Evolutionary conservation across 2,113 vertebrate genomes (phyloP), one percentile per base, ranked within the genome.

Genomic region (Dicrurus megarhynchus): DNA sequence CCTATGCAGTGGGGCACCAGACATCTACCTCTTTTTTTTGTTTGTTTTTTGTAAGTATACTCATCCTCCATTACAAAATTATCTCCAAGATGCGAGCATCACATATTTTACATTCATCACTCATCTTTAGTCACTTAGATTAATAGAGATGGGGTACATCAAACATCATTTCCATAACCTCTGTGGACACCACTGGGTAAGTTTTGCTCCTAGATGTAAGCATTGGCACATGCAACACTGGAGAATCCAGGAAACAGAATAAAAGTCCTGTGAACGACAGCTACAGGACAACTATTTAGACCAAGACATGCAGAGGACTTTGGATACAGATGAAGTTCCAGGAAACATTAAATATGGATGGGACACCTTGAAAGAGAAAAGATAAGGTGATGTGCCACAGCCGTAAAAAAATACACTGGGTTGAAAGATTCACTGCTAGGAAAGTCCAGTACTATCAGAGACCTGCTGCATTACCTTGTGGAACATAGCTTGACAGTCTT

Each of bases 281-380:
- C 46, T 84, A 74, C 35, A 52, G 41, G 75, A 47, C 55, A 94
- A 30, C 50, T 90, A 26, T 80, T 93, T 90, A 76, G 59, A 79
- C 17, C 39, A 67, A 74, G 85, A 59, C 32, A 61, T 14, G 28
- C 7, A 59, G 35, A 87, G 55, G 30, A 95, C 96, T 94, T 84
- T 80, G 23, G 67, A 88, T 67, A 55, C 20, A 84, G 42, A 69
- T 60, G 47, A 94, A 93, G 60, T 50, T 77, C 33, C 28, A 10
- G 47, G 52, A 37, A 32, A 75, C 1, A 1, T 84, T 93, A 94
- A 91, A 95, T 80, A 83, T 86, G 82, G 35, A 90, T 92, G 33
- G 7, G 10, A 16, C 52, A 50, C 69, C 32, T 78, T 80, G 60
- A 79, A 86, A 80, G 35, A 80, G 35, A 79, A 91, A 19, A 83